Evolutionary conservation across 2,113 vertebrate species (phyloP).

Genomic region (Tachysurus fulvidraco): DNA sequence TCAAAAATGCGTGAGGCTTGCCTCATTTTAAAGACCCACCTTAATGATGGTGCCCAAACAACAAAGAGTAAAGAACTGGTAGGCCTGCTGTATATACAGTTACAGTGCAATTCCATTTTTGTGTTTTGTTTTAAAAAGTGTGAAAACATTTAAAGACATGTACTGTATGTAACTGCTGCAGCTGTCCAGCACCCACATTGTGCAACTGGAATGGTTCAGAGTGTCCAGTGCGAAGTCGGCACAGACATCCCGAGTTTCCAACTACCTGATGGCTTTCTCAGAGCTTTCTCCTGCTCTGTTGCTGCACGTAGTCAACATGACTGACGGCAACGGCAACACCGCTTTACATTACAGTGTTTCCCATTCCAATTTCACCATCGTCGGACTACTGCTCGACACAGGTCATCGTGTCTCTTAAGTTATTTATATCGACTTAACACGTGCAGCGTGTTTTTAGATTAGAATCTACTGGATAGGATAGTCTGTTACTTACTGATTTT

Average conservation of each 20-base stretch:
- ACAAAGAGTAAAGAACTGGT: conserved; percentile 85
- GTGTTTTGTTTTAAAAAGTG: not conserved
- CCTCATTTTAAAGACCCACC: conserved; percentile 81
- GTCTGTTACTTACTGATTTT: not conserved
- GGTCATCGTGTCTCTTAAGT: conserved; percentile 73
- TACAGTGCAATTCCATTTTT: not conserved
- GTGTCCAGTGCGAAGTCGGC: conserved; percentile 89
- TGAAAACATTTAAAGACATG: not conserved
- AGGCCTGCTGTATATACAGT: conserved; percentile 60
- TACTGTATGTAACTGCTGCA: conserved; percentile 42
- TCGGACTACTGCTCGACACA: conserved; percentile 85
- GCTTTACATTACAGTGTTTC: conserved; percentile 97
- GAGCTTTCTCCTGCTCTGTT: conserved; percentile 79
- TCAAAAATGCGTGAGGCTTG: conserved; percentile 90
- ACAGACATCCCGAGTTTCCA: conserved; percentile 69
- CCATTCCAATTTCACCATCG: conserved; percentile 90
- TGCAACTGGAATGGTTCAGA: conserved; percentile 93
- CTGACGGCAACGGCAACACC: conserved; percentile 89
- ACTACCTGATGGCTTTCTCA: conserved; percentile 80
- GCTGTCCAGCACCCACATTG: conserved; percentile 79
- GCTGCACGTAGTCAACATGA: conserved; percentile 87
- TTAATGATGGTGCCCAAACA: conserved; percentile 75
- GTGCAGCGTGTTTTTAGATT: not conserved
- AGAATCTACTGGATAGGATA: not conserved
- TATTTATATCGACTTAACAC: not conserved